Percentiles rank a stretch among this genome's conserved stretches.
These are phyloP conservation scores for Onthophagus taurus DNA, from an alignment of 1,140 invertebrate genomes.

Conservation along the genomic window DNA sequence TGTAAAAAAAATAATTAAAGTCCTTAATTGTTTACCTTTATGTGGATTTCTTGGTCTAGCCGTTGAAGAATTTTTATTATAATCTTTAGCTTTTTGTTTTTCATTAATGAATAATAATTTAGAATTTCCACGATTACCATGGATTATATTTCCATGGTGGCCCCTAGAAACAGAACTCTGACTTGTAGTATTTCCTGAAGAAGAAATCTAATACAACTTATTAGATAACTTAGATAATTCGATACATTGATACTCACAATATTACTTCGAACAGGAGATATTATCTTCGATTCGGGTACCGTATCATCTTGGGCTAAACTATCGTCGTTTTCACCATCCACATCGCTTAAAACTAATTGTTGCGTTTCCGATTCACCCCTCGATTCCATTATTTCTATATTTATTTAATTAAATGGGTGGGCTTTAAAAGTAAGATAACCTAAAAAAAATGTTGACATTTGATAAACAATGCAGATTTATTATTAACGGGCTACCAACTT, in stretches of 20 bases:
- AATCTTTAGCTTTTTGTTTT: conserved; percentile 39
- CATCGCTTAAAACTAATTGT: conserved; percentile 37
- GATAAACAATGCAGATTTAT: too few relatives aligned
- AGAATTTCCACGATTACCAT: conserved; percentile 15
- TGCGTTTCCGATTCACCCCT: conserved; percentile 36
- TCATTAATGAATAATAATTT: conserved; percentile 47
- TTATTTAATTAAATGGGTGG: too few relatives aligned
- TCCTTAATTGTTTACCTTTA: conserved; percentile 38
- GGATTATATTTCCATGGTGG: conserved; percentile 17
- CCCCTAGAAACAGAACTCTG: conserved; percentile 31
- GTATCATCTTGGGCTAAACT: conserved; percentile 35
- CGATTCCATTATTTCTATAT: conserved; percentile 31
- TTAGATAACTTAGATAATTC: conserved; percentile 4
- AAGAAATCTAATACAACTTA: conserved; percentile 30
- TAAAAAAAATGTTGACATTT: too few relatives aligned
- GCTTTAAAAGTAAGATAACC: too few relatives aligned
- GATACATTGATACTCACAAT: conserved; percentile 25
- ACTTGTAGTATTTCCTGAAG: conserved; percentile 35
- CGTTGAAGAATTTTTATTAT: conserved; percentile 34
- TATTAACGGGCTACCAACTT: too few relatives aligned
- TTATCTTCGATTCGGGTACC: conserved; percentile 32
- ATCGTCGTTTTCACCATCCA: conserved; percentile 35
- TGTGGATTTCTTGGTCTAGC: conserved; percentile 41
- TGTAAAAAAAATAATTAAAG: conserved; percentile 10
- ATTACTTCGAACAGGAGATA: conserved; percentile 33